Conservation (phyloP, 2,797 vertebrate species). For the Myripristis jacobus region DNA sequence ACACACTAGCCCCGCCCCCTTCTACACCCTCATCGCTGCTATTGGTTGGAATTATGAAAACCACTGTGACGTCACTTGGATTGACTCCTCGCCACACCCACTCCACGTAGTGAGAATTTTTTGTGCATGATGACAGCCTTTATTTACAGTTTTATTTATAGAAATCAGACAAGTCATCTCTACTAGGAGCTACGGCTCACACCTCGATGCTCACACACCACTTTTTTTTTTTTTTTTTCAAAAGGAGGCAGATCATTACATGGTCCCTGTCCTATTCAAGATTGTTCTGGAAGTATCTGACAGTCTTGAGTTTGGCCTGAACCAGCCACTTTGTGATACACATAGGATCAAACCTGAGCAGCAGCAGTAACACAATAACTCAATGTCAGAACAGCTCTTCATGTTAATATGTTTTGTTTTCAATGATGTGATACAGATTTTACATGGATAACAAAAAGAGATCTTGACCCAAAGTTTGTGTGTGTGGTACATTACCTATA, state of each 20-base stretch:
- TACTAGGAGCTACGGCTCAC: not conserved
- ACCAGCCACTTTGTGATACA: not conserved
- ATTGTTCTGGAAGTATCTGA: not conserved
- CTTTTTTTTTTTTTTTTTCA: not conserved
- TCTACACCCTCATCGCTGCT: not conserved
- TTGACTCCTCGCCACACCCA: constrained; percentile 26
- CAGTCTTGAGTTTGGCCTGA: not conserved
- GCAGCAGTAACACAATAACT: not conserved
- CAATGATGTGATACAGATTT: not conserved
- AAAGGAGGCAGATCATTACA: not conserved
- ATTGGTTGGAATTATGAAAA: constrained; percentile 49
- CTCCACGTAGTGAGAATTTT: constrained; percentile 57
- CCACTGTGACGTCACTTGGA: not conserved
- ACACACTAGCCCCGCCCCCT: constrained; percentile 26
- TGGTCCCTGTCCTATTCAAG: not conserved
- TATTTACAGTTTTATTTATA: constrained; percentile 24
- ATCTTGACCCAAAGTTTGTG: not conserved
- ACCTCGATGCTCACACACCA: too few species aligned
- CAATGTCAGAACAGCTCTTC: not conserved
- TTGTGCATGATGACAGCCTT: constrained; percentile 1
- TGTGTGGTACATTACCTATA: not conserved
- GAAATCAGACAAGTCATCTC: constrained; percentile 13
- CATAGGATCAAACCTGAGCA: not conserved
- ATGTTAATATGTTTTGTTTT: not conserved
- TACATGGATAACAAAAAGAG: constrained; percentile 13